A percentile compares a stretch with the other conserved stretches of the same genome.
These are phyloP conservation scores for Hypomecis atomaria DNA, from an alignment of 2,888 invertebrate species.

Conservation along the genomic window DNA sequence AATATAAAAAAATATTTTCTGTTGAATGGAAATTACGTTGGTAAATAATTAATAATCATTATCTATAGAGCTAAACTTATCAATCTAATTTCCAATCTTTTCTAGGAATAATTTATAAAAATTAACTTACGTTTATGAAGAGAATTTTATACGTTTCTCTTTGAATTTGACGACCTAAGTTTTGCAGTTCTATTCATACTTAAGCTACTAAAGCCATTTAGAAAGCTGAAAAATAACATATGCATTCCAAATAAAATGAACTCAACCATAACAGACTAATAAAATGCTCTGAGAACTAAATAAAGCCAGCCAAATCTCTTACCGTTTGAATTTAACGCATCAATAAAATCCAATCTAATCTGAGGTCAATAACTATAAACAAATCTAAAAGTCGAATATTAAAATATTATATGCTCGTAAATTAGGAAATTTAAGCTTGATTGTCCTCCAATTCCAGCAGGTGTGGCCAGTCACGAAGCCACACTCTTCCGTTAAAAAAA, in stretches of 20 bases:
- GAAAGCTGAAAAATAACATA: slow-evolving; percentile 9
- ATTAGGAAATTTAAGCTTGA: slow-evolving; percentile 55
- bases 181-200: not conserved
- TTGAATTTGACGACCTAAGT: not conserved
- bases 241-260: slow-evolving; percentile 4
- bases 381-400: slow-evolving; percentile 36
- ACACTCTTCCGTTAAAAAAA: slow-evolving; percentile 48
- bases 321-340: slow-evolving; percentile 39
- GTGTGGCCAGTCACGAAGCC: slow-evolving; percentile 60
- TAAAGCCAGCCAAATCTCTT: slow-evolving; percentile 44
- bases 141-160: not conserved
- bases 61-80: no score
- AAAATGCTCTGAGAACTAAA: slow-evolving; percentile 40
- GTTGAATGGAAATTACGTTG: no score
- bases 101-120: no score
- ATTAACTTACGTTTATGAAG: no score
- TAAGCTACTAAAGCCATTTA: slow-evolving; percentile 1
- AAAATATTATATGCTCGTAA: slow-evolving; percentile 41
- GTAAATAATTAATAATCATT: no score
- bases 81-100: no score
- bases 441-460: slow-evolving; percentile 55
- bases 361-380: slow-evolving; percentile 47
- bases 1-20: no score
- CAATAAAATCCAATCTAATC: slow-evolving; percentile 40
- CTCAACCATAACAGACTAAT: slow-evolving; percentile 29